phyloP scores from a whole-genome alignment of 2,113 vertebrate genomes.

The Turdus rufiventris region DNA sequence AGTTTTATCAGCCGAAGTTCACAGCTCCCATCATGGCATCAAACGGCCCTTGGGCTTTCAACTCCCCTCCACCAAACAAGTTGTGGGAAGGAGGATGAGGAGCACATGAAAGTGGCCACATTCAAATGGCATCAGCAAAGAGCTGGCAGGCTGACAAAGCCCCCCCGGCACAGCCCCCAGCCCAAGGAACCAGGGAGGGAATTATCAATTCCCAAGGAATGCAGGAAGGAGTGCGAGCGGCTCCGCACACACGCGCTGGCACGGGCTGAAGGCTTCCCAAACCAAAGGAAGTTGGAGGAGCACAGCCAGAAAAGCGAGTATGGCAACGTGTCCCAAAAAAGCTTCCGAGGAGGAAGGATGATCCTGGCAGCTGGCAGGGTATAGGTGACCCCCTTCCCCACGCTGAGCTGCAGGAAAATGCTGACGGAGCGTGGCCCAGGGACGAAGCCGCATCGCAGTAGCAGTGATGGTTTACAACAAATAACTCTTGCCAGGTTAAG shows the following conservation, averaged over 20 bases:
- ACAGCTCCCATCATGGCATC: conserved; percentile 21
- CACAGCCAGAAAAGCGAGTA: neutral
- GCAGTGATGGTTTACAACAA: conserved; percentile 5
- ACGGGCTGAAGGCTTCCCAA: neutral
- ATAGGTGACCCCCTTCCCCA: conserved; percentile 3
- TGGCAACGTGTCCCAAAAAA: neutral
- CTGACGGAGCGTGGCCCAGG: neutral
- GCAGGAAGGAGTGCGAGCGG: neutral
- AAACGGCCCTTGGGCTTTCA: conserved; percentile 37
- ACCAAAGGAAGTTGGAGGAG: neutral
- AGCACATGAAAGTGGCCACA: conserved; percentile 56
- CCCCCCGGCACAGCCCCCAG: neutral
- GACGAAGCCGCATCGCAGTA: neutral
- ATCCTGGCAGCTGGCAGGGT: neutral
- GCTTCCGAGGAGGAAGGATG: neutral
- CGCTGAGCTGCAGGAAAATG: neutral
- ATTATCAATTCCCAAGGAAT: neutral
- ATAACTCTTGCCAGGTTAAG: conserved; percentile 46
- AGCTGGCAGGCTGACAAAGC: neutral
- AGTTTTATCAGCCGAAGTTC: conserved; percentile 41
- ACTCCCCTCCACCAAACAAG: conserved; percentile 29
- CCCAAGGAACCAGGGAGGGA: neutral
- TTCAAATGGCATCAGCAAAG: conserved; percentile 33
- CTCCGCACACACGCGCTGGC: neutral
- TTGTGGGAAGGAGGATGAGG: conserved; percentile 25